Percentiles rank a stretch among this genome's conserved stretches.
These are phyloP conservation scores for Peromyscus aztecus DNA, from an alignment of 2,797 vertebrate genomes.

Conservation along the genomic window DNA sequence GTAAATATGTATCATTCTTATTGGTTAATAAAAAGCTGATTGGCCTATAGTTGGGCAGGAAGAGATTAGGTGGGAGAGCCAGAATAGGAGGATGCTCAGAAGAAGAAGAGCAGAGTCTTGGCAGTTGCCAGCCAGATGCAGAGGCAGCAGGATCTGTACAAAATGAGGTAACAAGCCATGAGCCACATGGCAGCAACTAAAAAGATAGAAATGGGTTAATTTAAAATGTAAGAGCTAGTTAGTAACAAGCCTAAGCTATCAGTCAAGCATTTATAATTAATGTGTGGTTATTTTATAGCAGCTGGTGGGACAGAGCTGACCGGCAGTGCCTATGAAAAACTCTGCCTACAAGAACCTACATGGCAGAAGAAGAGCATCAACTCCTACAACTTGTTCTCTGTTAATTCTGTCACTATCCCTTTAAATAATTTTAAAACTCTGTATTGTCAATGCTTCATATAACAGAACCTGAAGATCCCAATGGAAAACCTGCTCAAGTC, in stretches of 20 bases:
- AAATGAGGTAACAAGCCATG: not conserved
- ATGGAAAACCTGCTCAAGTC: not conserved
- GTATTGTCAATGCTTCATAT: not conserved
- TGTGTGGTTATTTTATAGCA: not conserved
- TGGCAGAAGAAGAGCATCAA: not conserved
- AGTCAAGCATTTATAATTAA: not conserved
- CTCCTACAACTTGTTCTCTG: not conserved
- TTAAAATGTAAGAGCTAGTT: not conserved
- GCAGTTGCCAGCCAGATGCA: not conserved
- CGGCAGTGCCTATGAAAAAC: not conserved
- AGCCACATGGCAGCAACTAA: not conserved
- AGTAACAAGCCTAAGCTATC: not conserved
- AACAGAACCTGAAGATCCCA: not conserved
- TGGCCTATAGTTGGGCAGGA: not conserved
- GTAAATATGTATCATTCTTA: not conserved
- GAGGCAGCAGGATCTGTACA: not conserved
- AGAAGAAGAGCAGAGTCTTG: not conserved
- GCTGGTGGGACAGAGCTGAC: not conserved
- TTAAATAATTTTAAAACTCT: not conserved
- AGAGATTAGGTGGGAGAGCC: not conserved
- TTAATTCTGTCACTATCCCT: not conserved
- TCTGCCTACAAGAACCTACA: not conserved
- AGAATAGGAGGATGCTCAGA: not conserved
- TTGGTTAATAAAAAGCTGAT: not conserved
- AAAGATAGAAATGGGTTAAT: not conserved